Evolutionary conservation across 1,140 invertebrate species (phyloP).

Genomic region (Oscheius sp.): DNA sequence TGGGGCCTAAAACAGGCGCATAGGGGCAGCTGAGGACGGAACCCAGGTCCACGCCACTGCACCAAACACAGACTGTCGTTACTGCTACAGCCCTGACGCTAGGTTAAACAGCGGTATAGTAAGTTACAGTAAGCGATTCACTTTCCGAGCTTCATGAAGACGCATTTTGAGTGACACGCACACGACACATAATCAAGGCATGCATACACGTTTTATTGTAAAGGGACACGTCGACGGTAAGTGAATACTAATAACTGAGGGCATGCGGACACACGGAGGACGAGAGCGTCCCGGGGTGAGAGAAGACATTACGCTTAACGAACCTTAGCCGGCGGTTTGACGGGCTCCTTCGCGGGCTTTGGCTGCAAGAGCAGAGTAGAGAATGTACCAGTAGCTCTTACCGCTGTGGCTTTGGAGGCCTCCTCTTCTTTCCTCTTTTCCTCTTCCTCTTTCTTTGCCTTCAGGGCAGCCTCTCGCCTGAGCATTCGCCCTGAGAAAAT

Average conservation of each 20-base stretch:
- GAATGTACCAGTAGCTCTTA: not conserved
- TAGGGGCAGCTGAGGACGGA: too few species aligned
- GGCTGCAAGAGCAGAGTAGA: conserved; percentile 15
- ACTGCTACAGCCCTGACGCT: too few species aligned
- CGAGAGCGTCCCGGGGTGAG: not conserved
- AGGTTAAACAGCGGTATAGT: too few species aligned
- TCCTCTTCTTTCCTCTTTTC: conserved; percentile 32
- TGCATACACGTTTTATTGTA: conserved; percentile 3
- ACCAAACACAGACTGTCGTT: too few species aligned
- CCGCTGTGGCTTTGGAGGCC: conserved; percentile 14
- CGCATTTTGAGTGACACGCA: too few species aligned
- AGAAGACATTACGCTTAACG: conserved; percentile 3
- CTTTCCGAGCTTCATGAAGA: too few species aligned
- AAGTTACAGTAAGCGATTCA: too few species aligned
- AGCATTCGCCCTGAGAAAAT: conserved; percentile 47
- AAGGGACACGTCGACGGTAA: not conserved
- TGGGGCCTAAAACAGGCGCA: not conserved
- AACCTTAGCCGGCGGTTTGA: conserved; percentile 19
- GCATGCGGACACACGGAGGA: conserved; percentile 20
- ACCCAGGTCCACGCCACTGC: too few species aligned
- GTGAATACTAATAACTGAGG: not conserved
- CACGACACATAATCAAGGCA: too few species aligned
- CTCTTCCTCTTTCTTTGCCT: conserved; percentile 33
- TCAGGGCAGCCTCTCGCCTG: conserved; percentile 44
- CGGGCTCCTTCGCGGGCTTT: conserved; percentile 9